Percentiles rank a stretch among this genome's conserved stretches.
phyloP scores from a whole-genome alignment of 2,113 vertebrate species.

The Abramis brama region DNA sequence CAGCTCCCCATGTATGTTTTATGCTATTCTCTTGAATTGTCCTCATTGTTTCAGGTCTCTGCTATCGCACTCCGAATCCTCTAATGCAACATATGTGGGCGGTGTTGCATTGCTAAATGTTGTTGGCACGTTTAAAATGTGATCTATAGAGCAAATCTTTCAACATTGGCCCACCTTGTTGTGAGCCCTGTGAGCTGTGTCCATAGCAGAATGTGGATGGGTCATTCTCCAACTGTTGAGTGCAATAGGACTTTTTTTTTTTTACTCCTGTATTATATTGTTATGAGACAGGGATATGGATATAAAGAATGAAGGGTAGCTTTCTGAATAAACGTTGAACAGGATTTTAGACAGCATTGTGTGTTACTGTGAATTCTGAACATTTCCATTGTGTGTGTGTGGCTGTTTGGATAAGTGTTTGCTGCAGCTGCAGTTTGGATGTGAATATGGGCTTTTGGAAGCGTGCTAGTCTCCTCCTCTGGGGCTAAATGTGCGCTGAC shows the following conservation, averaged over 20 bases:
- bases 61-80: not conserved
- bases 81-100: conserved; percentile 6
- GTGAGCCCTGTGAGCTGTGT: conserved; percentile 16
- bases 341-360: not conserved
- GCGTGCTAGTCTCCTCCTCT: conserved; percentile 32
- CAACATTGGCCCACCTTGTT: conserved; percentile 7
- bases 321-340: conserved; percentile 28
- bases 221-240: conserved; percentile 15
- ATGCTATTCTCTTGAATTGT: conserved; percentile 11
- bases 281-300: not conserved
- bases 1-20: not conserved
- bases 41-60: not conserved
- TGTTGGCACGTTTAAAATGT: conserved; percentile 10
- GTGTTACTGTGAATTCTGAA: conserved; percentile 38
- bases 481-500: conserved; percentile 50
- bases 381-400: conserved; percentile 21
- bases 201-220: not conserved
- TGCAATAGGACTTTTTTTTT: not conserved
- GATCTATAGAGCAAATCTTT: conserved; percentile 23
- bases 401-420: conserved; percentile 4
- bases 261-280: not conserved
- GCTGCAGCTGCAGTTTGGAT: conserved; percentile 3
- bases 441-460: conserved; percentile 36
- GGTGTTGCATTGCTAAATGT: conserved; percentile 22
- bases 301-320: not conserved